A percentile compares a stretch with the other conserved stretches of the same genome.
Evolutionary conservation across 2,888 invertebrate species (phyloP).

Genomic region (Agonopterix alstromeriana): DNA sequence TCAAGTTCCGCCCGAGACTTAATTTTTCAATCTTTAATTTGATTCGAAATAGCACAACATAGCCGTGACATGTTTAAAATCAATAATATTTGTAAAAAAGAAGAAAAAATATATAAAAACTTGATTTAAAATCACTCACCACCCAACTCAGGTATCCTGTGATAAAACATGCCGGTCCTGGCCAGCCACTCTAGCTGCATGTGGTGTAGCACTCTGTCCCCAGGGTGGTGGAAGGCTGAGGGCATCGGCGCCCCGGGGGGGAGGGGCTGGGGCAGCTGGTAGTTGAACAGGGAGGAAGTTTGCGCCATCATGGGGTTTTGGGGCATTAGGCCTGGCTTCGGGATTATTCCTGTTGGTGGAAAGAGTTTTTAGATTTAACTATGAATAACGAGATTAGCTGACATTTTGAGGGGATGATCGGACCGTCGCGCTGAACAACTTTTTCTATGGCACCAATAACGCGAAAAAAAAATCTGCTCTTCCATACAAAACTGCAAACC

Average conservation of each 20-base stretch:
- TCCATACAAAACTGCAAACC: too few species aligned
- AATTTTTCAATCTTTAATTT: too few species aligned
- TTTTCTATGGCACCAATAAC: too few species aligned
- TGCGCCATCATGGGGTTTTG: constrained; percentile 74
- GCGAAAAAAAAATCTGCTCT: too few species aligned
- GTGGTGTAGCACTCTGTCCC: constrained; percentile 80
- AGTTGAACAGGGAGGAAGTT: constrained; percentile 50
- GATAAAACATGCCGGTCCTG: constrained; percentile 94
- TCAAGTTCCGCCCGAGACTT: too few species aligned
- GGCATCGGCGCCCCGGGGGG: constrained; percentile 66
- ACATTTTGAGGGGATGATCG: too few species aligned
- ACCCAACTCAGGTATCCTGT: constrained; percentile 89
- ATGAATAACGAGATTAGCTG: background rate
- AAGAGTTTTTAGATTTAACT: background rate
- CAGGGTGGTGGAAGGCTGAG: constrained; percentile 66
- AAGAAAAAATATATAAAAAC: too few species aligned
- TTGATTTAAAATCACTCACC: constrained; percentile 70
- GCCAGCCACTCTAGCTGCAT: constrained; percentile 94
- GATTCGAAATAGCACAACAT: too few species aligned
- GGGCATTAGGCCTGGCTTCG: constrained; percentile 78
- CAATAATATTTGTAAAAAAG: too few species aligned
- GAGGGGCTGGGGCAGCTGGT: constrained; percentile 40
- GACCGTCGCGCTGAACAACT: too few species aligned
- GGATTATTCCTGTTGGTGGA: constrained; percentile 68
- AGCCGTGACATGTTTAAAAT: too few species aligned